Evolutionary conservation across 2,113 vertebrate species (phyloP).

Genomic region (Coracopsis vasa): DNA sequence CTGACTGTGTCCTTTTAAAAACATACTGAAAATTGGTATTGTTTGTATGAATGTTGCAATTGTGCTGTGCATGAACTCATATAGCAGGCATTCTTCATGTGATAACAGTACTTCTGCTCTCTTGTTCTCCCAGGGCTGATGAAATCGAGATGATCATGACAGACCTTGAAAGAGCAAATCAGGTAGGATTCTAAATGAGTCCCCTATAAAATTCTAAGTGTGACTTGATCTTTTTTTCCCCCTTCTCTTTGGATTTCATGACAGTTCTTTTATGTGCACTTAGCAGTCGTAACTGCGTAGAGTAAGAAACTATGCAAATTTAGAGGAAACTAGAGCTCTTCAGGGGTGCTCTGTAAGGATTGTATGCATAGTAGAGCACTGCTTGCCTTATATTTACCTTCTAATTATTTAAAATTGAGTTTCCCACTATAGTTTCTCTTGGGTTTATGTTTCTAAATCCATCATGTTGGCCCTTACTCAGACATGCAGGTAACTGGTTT

Average conservation of each 20-base stretch:
- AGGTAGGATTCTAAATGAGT: conserved; percentile 78
- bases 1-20: background rate
- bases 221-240: background rate
- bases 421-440: background rate
- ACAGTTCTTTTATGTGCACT: background rate
- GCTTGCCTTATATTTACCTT: conserved; percentile 9
- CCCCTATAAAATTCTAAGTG: background rate
- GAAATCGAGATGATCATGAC: conserved; percentile 99
- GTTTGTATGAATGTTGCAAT: background rate
- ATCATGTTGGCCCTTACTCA: background rate
- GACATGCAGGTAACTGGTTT: background rate
- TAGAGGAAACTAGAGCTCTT: background rate
- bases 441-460: background rate
- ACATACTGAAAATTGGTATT: background rate
- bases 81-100: background rate
- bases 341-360: background rate
- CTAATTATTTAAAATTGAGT: background rate
- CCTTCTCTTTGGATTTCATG: background rate
- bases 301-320: conserved; percentile 35
- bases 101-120: conserved; percentile 39
- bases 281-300: background rate
- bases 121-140: conserved; percentile 83
- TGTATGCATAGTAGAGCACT: background rate
- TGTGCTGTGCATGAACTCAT: background rate
- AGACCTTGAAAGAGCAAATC: conserved; percentile 98